Percentiles rank a stretch among this genome's conserved stretches.
These are phyloP conservation scores for Drosophila incognita DNA, from an alignment of 2,888 invertebrate species.

Conservation along the genomic window DNA sequence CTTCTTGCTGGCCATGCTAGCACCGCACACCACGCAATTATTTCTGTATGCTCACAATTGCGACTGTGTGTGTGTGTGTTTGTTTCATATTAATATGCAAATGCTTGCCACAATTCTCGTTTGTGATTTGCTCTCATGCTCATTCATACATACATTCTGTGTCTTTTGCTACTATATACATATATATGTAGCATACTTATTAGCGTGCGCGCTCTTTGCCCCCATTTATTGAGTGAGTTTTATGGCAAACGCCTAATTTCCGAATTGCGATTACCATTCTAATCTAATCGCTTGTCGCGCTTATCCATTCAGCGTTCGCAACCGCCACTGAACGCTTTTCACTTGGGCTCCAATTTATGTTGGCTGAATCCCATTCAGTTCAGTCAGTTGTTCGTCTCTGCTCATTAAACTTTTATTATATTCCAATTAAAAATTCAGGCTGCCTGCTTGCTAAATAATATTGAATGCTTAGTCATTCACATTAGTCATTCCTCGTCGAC, in stretches of 20 bases:
- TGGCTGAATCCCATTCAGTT: not conserved
- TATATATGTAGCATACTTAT: constrained; percentile 35
- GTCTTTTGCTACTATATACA: not conserved
- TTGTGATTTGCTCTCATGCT: constrained; percentile 33
- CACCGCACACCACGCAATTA: not conserved
- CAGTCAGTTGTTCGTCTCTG: not conserved
- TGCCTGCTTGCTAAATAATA: not conserved
- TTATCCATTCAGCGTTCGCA: constrained; percentile 39
- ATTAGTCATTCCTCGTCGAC: constrained; percentile 6
- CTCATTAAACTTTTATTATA: constrained; percentile 48
- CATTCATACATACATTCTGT: not conserved
- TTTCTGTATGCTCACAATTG: constrained; percentile 13
- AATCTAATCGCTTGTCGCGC: constrained; percentile 44
- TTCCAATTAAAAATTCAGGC: constrained; percentile 42
- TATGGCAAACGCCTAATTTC: constrained; percentile 29
- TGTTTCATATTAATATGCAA: constrained; percentile 69
- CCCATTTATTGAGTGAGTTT: constrained; percentile 12
- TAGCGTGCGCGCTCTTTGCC: constrained; percentile 22
- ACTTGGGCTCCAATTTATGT: not conserved
- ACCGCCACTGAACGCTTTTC: constrained; percentile 3
- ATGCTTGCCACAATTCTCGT: constrained; percentile 59
- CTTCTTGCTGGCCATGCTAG: constrained; percentile 6
- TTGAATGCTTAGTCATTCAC: not conserved
- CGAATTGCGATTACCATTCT: constrained; percentile 12
- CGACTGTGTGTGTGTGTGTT: constrained; percentile 22